Base-by-base conservation (phyloP, 2,888 invertebrate genomes). In the Melikaiella ostensackeni region DNA sequence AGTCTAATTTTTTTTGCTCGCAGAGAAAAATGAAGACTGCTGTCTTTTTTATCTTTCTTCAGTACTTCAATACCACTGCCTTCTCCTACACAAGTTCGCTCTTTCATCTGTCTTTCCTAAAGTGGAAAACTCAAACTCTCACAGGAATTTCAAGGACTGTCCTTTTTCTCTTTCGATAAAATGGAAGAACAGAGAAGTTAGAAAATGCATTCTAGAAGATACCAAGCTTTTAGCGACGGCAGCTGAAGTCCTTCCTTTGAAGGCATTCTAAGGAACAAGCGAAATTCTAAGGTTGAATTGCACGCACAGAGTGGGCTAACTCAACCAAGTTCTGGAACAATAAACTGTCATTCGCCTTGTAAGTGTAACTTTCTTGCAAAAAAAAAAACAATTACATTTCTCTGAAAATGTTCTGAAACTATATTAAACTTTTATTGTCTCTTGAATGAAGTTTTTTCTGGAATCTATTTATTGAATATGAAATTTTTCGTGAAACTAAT, bases 121-220 rank as follows among this genome's bases (percentile, higher is more conserved):
- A 66, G 66, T 66, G 27, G n/a, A 46, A 66, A 66, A 66, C 66
- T 66, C 27, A 27, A 42, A 66, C 64, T 7, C 42, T 42, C 16
- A 24, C 6, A 24, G 24, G 42, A 66, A 66, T 66, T 30, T 11
- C 27, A 46, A 66, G 66, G 19, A 66, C 50, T 8, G 27, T 42
- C 27, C 16, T 27, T 19, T 30, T 66, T 5, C 27, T 66, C 21
- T 66, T 66, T 46, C 6, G 66, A 8, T 24, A 27, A 66, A 66
- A 66, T 64, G 24, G 13, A 27, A 66, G 46, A 66, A 66, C 46
- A 46, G 16, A 46, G n/a, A 66, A 66, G 27, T 66, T 46, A 46
- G 19, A 42, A 38, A 16, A 64, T 19, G 42, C 19, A 46, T 66
- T 46, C 46, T 30, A 30, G 27, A 46, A 66, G 8, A 46, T 24